Evolutionary conservation across 2,888 invertebrate species (phyloP).

Genomic region (Rhopalosiphum nymphaeae): DNA sequence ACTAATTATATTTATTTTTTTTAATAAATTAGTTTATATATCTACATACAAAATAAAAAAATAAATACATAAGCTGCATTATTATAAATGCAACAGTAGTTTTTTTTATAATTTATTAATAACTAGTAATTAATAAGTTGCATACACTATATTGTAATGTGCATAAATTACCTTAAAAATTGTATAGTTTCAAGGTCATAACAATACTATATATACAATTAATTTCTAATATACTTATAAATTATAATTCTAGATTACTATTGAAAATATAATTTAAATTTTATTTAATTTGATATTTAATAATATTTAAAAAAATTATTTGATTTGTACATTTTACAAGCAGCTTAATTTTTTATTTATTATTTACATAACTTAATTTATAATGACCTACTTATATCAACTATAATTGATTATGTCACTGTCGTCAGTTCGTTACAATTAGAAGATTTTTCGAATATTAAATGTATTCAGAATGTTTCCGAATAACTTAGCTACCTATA

Average conservation of each 20-base stretch:
- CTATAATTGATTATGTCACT: background rate
- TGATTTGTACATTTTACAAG: background rate
- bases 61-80: background rate
- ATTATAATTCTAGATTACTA: background rate
- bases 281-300: background rate
- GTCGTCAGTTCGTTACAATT: too few relatives aligned
- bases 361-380: background rate
- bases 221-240: background rate
- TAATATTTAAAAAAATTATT: background rate
- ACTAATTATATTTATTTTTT: background rate
- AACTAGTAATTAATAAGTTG: background rate
- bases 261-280: background rate
- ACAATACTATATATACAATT: background rate
- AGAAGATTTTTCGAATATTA: background rate
- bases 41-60: background rate
- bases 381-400: background rate
- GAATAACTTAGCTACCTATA: background rate
- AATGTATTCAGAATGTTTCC: background rate
- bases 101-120: background rate
- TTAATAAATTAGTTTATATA: background rate
- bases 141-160: background rate
- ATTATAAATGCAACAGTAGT: background rate
- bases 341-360: background rate
- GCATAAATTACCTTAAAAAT: background rate
- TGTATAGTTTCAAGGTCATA: background rate